These are phyloP conservation scores for Dryobota labecula DNA, from an alignment of 2,888 invertebrate species.

Conservation along the genomic window DNA sequence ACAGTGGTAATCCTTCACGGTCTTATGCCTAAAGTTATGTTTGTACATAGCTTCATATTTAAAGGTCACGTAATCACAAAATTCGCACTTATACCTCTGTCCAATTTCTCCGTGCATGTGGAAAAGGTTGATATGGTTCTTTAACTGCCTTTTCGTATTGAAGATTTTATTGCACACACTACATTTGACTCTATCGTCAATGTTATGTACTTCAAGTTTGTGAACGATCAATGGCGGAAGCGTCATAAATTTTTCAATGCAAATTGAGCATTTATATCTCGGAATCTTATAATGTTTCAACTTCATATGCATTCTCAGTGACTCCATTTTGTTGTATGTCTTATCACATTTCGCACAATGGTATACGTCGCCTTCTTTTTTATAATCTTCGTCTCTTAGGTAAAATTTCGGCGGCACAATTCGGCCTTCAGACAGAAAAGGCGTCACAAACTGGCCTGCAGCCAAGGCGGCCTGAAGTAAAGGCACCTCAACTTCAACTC, in stretches of 20 bases:
- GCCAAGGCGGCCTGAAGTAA: too few species aligned
- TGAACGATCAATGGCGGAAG: constrained; percentile 73
- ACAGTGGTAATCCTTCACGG: constrained; percentile 83
- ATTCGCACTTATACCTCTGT: constrained; percentile 76
- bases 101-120: constrained; percentile 78
- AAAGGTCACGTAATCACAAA: constrained; percentile 82
- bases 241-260: constrained; percentile 75
- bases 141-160: constrained; percentile 75
- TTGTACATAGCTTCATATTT: constrained; percentile 77
- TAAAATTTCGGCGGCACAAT: constrained; percentile 67
- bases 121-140: constrained; percentile 77
- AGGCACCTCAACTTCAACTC: too few species aligned
- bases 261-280: constrained; percentile 56
- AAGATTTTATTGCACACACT: constrained; percentile 80
- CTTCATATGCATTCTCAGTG: constrained; percentile 75
- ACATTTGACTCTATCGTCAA: constrained; percentile 81
- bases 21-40: constrained; percentile 83
- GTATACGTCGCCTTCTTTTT: constrained; percentile 68
- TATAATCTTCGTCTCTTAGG: constrained; percentile 74
- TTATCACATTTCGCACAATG: constrained; percentile 77
- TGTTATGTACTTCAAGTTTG: constrained; percentile 77
- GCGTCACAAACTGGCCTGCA: not conserved
- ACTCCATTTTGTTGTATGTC: constrained; percentile 71
- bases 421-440: constrained; percentile 74
- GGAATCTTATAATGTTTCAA: constrained; percentile 78